Conservation (phyloP, 2,888 invertebrate species). For the Allacma fusca region DNA sequence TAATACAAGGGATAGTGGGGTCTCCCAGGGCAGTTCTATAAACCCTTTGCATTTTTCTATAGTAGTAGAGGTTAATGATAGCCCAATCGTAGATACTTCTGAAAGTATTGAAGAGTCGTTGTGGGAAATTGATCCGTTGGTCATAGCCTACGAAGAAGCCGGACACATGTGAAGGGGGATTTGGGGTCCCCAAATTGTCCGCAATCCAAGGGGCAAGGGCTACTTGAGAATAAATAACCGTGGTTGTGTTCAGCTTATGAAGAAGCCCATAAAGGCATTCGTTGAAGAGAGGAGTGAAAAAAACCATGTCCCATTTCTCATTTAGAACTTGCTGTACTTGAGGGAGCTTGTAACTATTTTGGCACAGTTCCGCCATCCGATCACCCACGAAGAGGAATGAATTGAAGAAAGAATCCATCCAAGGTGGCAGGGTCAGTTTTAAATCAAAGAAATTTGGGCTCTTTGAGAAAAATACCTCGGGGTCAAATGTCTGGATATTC, state of each 20-base stretch:
- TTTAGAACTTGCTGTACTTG: neutral
- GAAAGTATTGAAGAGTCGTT: neutral
- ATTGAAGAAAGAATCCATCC: neutral
- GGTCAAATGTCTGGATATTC: conserved; percentile 8
- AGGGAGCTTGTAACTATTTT: neutral
- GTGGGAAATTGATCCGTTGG: neutral
- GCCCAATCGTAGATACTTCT: too few species aligned
- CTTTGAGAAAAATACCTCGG: neutral
- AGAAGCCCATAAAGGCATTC: conserved; percentile 29
- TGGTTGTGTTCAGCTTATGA: conserved; percentile 27
- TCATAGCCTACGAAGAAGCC: neutral
- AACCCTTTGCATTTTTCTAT: neutral
- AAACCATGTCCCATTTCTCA: conserved; percentile 7
- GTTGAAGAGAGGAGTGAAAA: conserved; percentile 28
- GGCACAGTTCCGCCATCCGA: neutral
- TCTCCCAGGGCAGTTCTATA: conserved; percentile 65
- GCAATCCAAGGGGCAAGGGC: neutral
- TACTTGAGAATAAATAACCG: conserved; percentile 13
- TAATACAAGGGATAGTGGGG: conserved; percentile 74
- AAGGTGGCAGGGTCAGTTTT: neutral
- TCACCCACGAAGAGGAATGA: neutral
- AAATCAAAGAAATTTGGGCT: neutral
- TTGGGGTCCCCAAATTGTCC: neutral
- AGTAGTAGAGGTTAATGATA: neutral
- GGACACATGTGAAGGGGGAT: conserved; percentile 3